These are phyloP conservation scores for Volucella inanis DNA, from an alignment of 2,888 invertebrate species.

Conservation along the genomic window DNA sequence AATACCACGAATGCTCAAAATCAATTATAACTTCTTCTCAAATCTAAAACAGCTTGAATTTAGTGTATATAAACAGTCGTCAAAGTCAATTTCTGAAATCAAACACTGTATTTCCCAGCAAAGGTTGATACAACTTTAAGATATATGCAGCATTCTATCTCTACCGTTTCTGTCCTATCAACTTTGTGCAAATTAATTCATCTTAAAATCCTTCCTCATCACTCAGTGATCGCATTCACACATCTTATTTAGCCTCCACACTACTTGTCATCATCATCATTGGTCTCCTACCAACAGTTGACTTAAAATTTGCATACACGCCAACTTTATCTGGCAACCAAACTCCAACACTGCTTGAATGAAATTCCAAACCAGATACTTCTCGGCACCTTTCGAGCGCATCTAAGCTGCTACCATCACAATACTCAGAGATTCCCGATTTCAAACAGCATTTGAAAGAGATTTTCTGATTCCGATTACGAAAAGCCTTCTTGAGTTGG, in stretches of 20 bases:
- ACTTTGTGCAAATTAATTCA: slow-evolving; percentile 33
- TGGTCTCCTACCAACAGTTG: neutral
- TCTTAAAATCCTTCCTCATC: slow-evolving; percentile 55
- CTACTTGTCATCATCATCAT: slow-evolving; percentile 60
- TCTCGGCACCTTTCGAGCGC: slow-evolving; percentile 63
- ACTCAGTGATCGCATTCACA: slow-evolving; percentile 53
- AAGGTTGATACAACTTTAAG: too few species aligned
- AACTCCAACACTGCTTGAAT: slow-evolving; percentile 23
- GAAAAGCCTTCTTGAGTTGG: slow-evolving; percentile 47
- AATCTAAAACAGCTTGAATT: too few species aligned
- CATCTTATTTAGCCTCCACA: slow-evolving; percentile 54
- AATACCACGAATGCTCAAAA: too few species aligned
- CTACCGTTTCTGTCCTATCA: neutral
- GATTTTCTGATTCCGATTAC: slow-evolving; percentile 69
- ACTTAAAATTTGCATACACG: slow-evolving; percentile 66
- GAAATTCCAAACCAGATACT: slow-evolving; percentile 69
- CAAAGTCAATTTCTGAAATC: too few species aligned
- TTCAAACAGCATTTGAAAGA: slow-evolving; percentile 38
- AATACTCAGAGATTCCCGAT: slow-evolving; percentile 7
- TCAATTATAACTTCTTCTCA: too few species aligned
- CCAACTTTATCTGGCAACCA: slow-evolving; percentile 44
- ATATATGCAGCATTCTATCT: too few species aligned
- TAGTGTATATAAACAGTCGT: too few species aligned
- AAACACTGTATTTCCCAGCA: too few species aligned
- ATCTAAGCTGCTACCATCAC: slow-evolving; percentile 16